Conservation (phyloP, 2,888 invertebrate species). For the Fabriciana adippe region DNA sequence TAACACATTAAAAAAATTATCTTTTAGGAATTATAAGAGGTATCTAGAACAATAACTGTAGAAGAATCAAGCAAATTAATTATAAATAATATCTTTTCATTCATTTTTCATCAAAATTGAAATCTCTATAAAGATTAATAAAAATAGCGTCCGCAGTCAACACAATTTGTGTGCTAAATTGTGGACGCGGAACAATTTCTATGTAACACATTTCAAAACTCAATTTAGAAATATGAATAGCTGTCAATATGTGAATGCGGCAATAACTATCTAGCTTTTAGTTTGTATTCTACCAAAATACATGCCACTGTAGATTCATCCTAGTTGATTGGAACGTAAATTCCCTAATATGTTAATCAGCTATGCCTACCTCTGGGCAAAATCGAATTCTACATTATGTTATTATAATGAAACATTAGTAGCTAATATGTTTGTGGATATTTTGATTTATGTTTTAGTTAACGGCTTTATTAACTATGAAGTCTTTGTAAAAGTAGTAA, state of each 20-base stretch:
- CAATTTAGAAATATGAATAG: conserved; percentile 23
- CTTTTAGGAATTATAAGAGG: no score
- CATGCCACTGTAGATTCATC: conserved; percentile 33
- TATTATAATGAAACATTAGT: conserved; percentile 16
- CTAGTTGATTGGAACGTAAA: conserved; percentile 38
- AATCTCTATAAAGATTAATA: not conserved
- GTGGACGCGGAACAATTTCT: not conserved
- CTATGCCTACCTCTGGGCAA: conserved; percentile 18
- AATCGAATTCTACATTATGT: conserved; percentile 10
- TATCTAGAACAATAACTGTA: no score
- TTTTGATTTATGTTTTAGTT: conserved; percentile 2
- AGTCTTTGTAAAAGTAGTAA: not conserved
- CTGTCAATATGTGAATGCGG: conserved; percentile 22
- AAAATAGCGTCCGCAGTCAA: not conserved
- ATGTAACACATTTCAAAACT: conserved; percentile 18
- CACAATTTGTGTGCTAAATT: conserved; percentile 1
- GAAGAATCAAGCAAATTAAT: no score
- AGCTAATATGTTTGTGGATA: conserved; percentile 4
- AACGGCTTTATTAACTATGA: not conserved
- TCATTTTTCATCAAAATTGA: no score
- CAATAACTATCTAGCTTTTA: conserved; percentile 16
- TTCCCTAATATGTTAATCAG: conserved; percentile 40
- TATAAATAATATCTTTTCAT: no score
- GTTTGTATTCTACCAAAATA: conserved; percentile 22
- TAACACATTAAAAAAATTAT: no score